Evolutionary conservation across 2,888 invertebrate species (phyloP), one percentile per base, ranked within the genome.

Genomic region (Drosophila anomelani): DNA sequence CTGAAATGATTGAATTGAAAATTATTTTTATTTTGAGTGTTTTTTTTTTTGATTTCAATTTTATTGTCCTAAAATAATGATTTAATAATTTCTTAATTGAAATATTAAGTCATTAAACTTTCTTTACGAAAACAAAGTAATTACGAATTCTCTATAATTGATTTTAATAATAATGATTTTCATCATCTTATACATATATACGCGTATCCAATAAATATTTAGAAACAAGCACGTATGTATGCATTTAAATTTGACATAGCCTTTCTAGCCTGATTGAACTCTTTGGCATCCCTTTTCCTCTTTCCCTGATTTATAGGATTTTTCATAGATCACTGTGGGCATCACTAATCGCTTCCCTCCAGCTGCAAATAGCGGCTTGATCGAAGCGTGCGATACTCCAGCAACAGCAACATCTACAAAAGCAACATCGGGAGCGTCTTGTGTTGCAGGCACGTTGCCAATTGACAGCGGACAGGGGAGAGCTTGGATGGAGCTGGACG

Each of bases 331-430:
- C 63, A n/a, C 41, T 49, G 39, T 34, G 64, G 64, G 63, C 68
- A 56, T 64, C 77, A 71, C 75, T 64, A 63, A 64, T 63, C 72
- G 55, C 39, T 75, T 60, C 76, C 87, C 86, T 84, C 70, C 79
- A 78, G 84, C 81, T 75, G 80, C 80, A 80, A 82, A 82, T 83
- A 83, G 80, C 83, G 82, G 81, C 72, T 59, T 78, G 88, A 88
- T 85, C 88, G 85, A 76, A 82, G 80, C 85, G 85, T 81, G 81
- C 81, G 85, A 85, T 85, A 88, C 81, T 75, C 80, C 76, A 75
- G 76, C 70, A 69, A 69, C 47, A 29, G 17, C 38, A 70, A 70
- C 69, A 57, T 44, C 53, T 53, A 59, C 49, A 51, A 51, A 68
- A 60, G 70, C 60, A 61, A 62, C 43, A 44, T 58, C 54, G 64